Evolutionary conservation across 2,113 vertebrate genomes (phyloP).

Genomic region (Pycnonotus jocosus): DNA sequence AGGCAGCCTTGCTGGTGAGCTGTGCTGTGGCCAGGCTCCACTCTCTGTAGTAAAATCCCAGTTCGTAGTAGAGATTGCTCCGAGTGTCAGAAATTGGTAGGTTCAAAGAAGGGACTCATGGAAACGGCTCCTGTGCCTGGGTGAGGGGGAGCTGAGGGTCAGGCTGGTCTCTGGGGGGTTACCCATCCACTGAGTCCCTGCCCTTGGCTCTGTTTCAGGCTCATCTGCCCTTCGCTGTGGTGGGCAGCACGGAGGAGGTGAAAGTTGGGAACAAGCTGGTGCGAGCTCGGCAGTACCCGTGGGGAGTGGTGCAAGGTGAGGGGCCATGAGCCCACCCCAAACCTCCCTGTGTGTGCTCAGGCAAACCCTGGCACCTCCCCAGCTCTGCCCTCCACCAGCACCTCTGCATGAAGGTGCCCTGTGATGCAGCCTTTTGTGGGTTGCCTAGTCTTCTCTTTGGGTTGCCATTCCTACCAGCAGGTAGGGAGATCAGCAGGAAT

Average conservation of each 20-base stretch:
- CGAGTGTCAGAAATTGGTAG: fast-evolving
- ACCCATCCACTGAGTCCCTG: not conserved
- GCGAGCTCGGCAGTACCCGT: slow-evolving; percentile 94
- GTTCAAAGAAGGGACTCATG: not conserved
- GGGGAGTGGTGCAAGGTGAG: slow-evolving; percentile 98
- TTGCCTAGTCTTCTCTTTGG: fast-evolving
- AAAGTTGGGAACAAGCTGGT: slow-evolving; percentile 98
- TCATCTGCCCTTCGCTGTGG: slow-evolving; percentile 94
- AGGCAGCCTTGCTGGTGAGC: not conserved
- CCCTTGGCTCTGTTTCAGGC: slow-evolving; percentile 73
- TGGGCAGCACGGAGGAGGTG: slow-evolving; percentile 94
- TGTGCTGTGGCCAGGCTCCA: not conserved
- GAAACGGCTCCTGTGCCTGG: not conserved
- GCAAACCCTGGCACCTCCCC: not conserved
- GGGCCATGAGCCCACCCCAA: not conserved
- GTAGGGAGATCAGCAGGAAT: fast-evolving
- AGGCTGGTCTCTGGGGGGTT: not conserved
- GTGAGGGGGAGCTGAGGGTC: not conserved
- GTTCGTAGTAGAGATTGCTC: fast-evolving
- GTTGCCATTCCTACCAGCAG: not conserved
- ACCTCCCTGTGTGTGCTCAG: fast-evolving
- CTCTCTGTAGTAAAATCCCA: not conserved
- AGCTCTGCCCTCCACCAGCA: not conserved
- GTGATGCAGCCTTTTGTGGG: not conserved
- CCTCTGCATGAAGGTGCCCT: fast-evolving